A percentile compares a stretch with the other conserved stretches of the same genome.
phyloP scores from a whole-genome alignment of 2,888 invertebrate species.

The Polyommatus iphigenia region DNA sequence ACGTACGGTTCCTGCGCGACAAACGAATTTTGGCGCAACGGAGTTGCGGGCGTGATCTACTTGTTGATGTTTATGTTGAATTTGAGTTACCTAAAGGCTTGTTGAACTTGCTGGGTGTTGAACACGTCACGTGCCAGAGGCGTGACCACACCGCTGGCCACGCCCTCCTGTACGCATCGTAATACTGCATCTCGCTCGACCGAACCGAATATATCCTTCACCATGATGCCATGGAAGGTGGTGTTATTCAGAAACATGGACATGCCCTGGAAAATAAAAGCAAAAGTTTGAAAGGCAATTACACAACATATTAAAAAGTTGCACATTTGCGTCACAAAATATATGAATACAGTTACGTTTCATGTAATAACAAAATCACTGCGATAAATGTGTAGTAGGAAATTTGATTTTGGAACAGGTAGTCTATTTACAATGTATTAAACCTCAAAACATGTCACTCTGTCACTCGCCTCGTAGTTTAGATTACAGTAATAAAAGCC shows the following conservation, averaged over 20 bases:
- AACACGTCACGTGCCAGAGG: slow-evolving; percentile 95
- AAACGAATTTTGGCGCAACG: too few relatives aligned
- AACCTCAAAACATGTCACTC: too few relatives aligned
- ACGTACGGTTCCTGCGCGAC: too few relatives aligned
- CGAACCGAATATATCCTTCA: slow-evolving; percentile 94
- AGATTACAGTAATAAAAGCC: too few relatives aligned
- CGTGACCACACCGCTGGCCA: slow-evolving; percentile 91
- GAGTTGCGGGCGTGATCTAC: too few relatives aligned
- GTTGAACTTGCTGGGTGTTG: slow-evolving; percentile 92
- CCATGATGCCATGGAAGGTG: slow-evolving; percentile 97
- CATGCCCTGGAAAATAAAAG: slow-evolving; percentile 85
- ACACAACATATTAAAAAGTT: too few relatives aligned
- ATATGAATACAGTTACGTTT: slow-evolving; percentile 56
- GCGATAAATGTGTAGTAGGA: slow-evolving; percentile 76
- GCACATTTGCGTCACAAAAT: too few relatives aligned
- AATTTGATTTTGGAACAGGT: too few relatives aligned
- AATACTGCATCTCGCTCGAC: slow-evolving; percentile 88
- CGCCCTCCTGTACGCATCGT: slow-evolving; percentile 89
- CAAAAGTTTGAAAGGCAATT: slow-evolving; percentile 39
- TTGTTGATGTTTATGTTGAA: too few relatives aligned
- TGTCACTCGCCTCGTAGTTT: too few relatives aligned
- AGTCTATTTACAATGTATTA: too few relatives aligned
- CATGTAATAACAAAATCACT: too few relatives aligned
- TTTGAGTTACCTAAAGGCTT: slow-evolving; percentile 86
- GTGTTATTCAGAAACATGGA: slow-evolving; percentile 96